A percentile compares a stretch with the other conserved stretches of the same genome.
These are phyloP conservation scores for Phyto melanocephala DNA, from an alignment of 2,888 invertebrate genomes.

Conservation along the genomic window DNA sequence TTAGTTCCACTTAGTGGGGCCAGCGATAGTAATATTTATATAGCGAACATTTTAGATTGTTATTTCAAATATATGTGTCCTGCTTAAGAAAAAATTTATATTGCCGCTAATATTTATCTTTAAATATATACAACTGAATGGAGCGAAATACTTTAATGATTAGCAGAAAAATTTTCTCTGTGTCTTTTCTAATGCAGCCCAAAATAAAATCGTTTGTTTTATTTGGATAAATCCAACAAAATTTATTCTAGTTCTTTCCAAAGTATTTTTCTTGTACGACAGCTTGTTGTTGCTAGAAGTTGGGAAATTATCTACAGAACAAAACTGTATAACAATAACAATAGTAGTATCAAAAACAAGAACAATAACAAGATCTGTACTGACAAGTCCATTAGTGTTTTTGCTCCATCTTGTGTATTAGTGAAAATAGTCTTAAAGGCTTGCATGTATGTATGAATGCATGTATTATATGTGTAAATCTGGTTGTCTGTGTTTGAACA, in stretches of 20 bases:
- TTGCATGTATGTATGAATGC: background rate
- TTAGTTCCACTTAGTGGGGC: too few relatives aligned
- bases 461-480: background rate
- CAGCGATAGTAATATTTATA: too few relatives aligned
- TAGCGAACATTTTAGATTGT: too few relatives aligned
- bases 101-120: too few relatives aligned
- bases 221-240: background rate
- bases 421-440: background rate
- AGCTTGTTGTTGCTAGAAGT: conserved; percentile 2
- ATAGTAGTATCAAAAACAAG: background rate
- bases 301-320: conserved; percentile 9
- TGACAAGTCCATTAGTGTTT: conserved; percentile 63
- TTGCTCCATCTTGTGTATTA: conserved; percentile 37
- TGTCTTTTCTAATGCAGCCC: background rate
- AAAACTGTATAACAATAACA: conserved; percentile 2
- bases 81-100: too few relatives aligned
- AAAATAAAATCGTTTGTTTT: background rate
- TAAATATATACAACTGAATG: too few relatives aligned
- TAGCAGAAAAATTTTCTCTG: background rate
- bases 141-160: too few relatives aligned
- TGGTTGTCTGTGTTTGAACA: background rate
- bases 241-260: background rate
- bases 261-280: background rate
- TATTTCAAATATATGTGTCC: too few relatives aligned
- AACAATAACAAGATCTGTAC: conserved; percentile 49